Percentiles rank a stretch among this genome's conserved stretches.
These are phyloP conservation scores for Sphyrna mokarran DNA, from an alignment of 2,113 vertebrate species.

Conservation along the genomic window DNA sequence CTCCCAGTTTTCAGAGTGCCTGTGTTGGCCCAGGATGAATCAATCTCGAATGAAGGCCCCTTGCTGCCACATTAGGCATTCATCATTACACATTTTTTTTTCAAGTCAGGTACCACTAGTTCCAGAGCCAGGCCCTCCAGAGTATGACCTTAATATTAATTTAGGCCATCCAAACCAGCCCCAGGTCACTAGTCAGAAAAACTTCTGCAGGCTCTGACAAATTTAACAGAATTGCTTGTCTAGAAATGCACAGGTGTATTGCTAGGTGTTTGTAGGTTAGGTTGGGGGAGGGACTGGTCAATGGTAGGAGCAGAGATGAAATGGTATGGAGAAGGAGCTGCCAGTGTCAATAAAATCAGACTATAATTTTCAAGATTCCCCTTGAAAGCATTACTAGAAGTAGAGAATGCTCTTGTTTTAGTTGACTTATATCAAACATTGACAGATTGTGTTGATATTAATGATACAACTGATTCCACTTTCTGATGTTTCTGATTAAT, in stretches of 20 bases:
- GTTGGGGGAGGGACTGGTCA: not conserved
- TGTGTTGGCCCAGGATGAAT: constrained; percentile 81
- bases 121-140: not conserved
- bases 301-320: not conserved
- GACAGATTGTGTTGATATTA: constrained; percentile 36
- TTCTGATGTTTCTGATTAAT: constrained; percentile 35
- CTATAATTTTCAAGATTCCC: constrained; percentile 16
- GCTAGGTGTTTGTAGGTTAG: not conserved
- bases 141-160: constrained; percentile 34
- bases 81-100: constrained; percentile 19
- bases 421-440: constrained; percentile 25
- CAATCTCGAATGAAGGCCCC: constrained; percentile 58
- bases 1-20: constrained; percentile 66
- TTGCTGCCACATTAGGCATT: constrained; percentile 44
- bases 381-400: constrained; percentile 13
- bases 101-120: constrained; percentile 10
- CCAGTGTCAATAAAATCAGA: not conserved
- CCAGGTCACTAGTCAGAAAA: not conserved
- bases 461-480: constrained; percentile 23
- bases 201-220: not conserved
- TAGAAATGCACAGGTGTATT: not conserved
- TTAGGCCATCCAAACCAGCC: constrained; percentile 15
- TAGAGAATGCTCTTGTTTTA: constrained; percentile 21
- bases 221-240: constrained; percentile 16
- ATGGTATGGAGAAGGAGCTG: not conserved